phyloP scores from a whole-genome alignment of 2,888 invertebrate species.

The Metacarcinus magister region DNA sequence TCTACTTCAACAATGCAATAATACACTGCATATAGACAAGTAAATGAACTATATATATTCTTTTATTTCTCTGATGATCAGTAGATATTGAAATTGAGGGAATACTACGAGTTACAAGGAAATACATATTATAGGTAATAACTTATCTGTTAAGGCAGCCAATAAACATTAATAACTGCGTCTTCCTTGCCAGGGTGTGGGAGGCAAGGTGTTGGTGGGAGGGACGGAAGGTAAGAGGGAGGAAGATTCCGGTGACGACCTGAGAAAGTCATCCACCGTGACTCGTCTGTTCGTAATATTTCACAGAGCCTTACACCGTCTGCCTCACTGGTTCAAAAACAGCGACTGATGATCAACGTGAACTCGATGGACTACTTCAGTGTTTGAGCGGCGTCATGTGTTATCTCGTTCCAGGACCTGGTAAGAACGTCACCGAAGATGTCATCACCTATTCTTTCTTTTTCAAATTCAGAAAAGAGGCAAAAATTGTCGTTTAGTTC shows the following conservation, averaged over 20 bases:
- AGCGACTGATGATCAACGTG: neutral
- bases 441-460: neutral
- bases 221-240: neutral
- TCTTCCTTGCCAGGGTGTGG: neutral
- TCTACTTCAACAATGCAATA: neutral
- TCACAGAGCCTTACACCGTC: slow-evolving; percentile 10
- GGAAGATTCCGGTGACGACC: neutral
- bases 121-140: neutral
- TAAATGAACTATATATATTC: too few species aligned
- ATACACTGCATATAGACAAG: neutral
- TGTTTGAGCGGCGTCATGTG: neutral
- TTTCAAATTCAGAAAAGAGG: neutral
- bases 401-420: neutral
- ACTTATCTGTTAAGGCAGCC: neutral
- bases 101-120: too few species aligned
- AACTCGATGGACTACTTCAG: neutral
- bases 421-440: neutral
- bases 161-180: neutral
- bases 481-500: too few species aligned
- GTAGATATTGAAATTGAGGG: too few species aligned
- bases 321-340: neutral
- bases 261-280: neutral
- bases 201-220: neutral
- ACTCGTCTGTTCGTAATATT: neutral
- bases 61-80: too few species aligned